These are phyloP conservation scores for Astyanax mexicanus DNA, from an alignment of 2,797 vertebrate genomes.

Conservation along the genomic window DNA sequence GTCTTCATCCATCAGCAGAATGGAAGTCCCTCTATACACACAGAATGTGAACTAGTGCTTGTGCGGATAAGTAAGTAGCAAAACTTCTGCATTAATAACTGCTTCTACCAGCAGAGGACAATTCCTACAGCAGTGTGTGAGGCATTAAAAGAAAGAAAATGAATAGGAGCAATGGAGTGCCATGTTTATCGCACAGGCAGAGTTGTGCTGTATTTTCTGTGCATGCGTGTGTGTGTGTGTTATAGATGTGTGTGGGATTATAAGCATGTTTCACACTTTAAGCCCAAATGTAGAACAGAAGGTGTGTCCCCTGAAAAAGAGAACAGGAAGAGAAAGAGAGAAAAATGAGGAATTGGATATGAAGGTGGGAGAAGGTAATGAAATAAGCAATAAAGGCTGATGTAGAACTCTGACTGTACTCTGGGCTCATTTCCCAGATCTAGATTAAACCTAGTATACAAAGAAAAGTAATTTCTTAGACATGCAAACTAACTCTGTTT, in stretches of 20 bases:
- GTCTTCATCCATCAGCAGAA: no score
- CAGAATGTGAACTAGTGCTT: conserved; percentile 54
- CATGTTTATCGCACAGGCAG: conserved; percentile 74
- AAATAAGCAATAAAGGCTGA: neutral
- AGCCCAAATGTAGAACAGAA: conserved; percentile 65
- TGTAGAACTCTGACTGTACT: neutral
- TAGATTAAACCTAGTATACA: no score
- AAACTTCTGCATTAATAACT: conserved; percentile 64
- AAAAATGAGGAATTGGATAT: neutral
- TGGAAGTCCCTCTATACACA: conserved; percentile 19
- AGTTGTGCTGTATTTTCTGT: conserved; percentile 66
- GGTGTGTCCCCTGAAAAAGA: conserved; percentile 61
- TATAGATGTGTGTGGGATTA: conserved; percentile 56
- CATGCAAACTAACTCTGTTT: no score
- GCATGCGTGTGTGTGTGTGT: conserved; percentile 56
- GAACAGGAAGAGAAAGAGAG: neutral
- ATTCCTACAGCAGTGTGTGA: conserved; percentile 77
- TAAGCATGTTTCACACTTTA: conserved; percentile 59
- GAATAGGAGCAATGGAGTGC: conserved; percentile 58
- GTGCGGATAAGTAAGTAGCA: conserved; percentile 47
- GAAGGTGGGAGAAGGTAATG: no score
- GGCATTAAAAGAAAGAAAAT: conserved; percentile 69
- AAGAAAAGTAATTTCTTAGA: no score
- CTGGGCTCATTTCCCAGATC: no score
- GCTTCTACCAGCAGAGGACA: conserved; percentile 52